These are phyloP conservation scores for Simalia tracyae DNA, from an alignment of 2,797 vertebrate genomes.

Conservation along the genomic window DNA sequence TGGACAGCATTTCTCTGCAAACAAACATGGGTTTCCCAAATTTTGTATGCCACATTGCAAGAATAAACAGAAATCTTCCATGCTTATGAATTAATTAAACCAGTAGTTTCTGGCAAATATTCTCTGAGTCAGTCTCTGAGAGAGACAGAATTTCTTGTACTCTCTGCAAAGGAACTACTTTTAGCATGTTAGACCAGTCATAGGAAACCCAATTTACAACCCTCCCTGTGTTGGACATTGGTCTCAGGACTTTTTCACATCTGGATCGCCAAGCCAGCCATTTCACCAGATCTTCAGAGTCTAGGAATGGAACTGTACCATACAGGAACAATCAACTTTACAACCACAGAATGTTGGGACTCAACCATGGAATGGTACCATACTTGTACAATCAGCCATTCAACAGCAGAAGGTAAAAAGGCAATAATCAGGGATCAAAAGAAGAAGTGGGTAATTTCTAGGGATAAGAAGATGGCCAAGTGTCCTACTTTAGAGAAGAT, in stretches of 20 bases:
- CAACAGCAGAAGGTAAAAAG: conserved; percentile 53
- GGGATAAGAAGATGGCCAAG: not conserved
- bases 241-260: conserved; percentile 42
- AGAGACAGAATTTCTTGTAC: conserved; percentile 10
- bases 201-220: not conserved
- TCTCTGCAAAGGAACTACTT: not conserved
- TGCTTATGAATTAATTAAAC: not conserved
- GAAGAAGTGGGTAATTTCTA: not conserved
- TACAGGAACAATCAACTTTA: conserved; percentile 5
- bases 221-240: not conserved
- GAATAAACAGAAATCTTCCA: not conserved
- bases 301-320: not conserved
- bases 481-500: not conserved
- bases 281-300: conserved; percentile 5
- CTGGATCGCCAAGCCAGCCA: conserved; percentile 45
- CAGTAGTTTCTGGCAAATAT: not conserved
- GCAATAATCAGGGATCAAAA: not conserved
- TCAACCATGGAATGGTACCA: conserved; percentile 45
- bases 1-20: not conserved
- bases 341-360: not conserved
- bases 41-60: not conserved
- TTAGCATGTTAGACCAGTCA: not conserved
- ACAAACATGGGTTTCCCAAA: not conserved
- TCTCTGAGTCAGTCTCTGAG: not conserved
- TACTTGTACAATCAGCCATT: conserved; percentile 42